Conservation (phyloP, 2,113 vertebrate genomes). For the Tetrao urogallus region DNA sequence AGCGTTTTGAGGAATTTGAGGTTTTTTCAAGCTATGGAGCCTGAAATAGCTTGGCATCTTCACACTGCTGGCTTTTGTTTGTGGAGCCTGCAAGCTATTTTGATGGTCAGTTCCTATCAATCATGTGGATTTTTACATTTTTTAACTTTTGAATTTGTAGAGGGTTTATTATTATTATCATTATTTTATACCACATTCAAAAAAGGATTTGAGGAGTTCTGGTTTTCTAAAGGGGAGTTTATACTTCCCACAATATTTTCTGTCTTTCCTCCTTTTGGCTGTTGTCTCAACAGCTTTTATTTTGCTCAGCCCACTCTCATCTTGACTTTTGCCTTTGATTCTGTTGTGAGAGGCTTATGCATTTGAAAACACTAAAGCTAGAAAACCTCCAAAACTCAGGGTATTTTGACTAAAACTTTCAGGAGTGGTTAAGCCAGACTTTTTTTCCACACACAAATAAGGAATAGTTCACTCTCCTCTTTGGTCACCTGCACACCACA, state of each 20-base stretch:
- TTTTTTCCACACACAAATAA: not conserved
- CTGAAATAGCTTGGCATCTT: not conserved
- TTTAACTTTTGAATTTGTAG: not conserved
- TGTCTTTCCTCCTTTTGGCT: not conserved
- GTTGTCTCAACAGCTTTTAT: accelerated
- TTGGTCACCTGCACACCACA: not conserved
- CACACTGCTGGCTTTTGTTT: not conserved
- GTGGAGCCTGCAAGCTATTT: not conserved
- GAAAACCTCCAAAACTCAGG: not conserved
- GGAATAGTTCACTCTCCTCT: not conserved
- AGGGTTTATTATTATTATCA: not conserved
- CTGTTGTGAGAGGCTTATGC: not conserved
- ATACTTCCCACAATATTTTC: not conserved
- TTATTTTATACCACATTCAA: accelerated
- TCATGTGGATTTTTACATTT: not conserved
- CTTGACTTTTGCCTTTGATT: not conserved
- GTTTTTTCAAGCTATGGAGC: not conserved
- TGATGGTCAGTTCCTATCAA: accelerated
- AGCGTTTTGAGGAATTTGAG: not conserved
- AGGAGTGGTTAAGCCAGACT: not conserved
- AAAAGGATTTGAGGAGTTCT: not conserved
- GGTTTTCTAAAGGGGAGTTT: not conserved
- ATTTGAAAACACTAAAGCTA: not conserved
- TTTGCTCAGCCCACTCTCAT: not conserved
- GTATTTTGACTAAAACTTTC: not conserved